A percentile compares a stretch with the other conserved stretches of the same genome.
Evolutionary conservation across 2,113 vertebrate species (phyloP).

Genomic region (Neofelis nebulosa): DNA sequence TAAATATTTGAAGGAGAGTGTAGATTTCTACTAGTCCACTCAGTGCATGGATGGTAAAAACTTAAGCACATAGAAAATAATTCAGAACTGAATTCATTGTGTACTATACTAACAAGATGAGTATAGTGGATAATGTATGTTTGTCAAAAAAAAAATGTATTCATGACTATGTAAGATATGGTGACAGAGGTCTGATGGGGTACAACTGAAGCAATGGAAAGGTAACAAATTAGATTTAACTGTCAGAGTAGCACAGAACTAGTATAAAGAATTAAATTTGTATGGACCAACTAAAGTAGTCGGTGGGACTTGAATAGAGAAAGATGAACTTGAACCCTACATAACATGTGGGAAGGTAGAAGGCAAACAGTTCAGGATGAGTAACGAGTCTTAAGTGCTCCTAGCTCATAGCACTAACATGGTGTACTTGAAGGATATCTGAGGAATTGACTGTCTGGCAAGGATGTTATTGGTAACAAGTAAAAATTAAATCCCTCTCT

Average conservation of each 20-base stretch:
- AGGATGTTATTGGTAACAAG: background rate
- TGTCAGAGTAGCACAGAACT: background rate
- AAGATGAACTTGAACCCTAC: background rate
- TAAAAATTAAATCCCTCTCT: background rate
- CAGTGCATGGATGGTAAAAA: background rate
- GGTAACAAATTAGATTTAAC: background rate
- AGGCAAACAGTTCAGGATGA: background rate
- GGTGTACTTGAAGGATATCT: background rate
- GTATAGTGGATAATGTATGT: background rate
- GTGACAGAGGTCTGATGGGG: background rate
- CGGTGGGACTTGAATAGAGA: background rate
- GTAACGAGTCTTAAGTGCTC: background rate
- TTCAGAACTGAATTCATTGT: background rate
- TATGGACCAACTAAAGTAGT: background rate
- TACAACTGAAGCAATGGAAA: background rate
- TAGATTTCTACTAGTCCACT: background rate
- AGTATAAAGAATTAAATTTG: background rate
- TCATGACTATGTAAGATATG: background rate
- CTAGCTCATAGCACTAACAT: background rate
- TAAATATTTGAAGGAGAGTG: background rate
- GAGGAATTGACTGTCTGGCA: background rate
- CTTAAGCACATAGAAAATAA: background rate
- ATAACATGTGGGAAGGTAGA: background rate
- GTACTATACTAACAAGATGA: background rate
- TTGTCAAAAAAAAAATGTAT: background rate